Percentiles rank a stretch among this genome's conserved stretches.
Conservation (phyloP, 2,113 vertebrate species). For the Acanthochromis polyacanthus region DNA sequence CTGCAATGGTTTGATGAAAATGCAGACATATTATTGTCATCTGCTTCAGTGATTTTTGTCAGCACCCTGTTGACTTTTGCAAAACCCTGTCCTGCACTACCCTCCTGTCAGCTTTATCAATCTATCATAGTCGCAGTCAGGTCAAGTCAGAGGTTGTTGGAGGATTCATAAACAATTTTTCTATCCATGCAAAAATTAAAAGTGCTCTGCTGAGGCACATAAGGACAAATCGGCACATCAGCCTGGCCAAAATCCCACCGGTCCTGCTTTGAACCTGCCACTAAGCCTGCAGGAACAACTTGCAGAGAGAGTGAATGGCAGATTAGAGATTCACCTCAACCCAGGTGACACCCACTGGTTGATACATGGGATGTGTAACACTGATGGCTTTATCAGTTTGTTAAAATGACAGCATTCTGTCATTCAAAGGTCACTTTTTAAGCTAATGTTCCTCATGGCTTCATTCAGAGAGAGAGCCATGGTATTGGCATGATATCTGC, state of each 20-base stretch:
- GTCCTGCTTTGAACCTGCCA: conserved; percentile 29
- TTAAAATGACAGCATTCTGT: too few relatives aligned
- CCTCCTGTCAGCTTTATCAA: conserved; percentile 13
- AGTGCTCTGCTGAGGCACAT: conserved; percentile 8
- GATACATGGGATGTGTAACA: neutral
- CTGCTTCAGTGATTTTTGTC: conserved; percentile 21
- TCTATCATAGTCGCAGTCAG: conserved; percentile 23
- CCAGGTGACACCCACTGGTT: conserved; percentile 23
- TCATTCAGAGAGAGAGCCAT: too few relatives aligned
- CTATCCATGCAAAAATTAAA: conserved; percentile 5
- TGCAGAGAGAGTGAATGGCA: conserved; percentile 10
- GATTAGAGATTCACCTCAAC: conserved; percentile 43
- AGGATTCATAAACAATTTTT: conserved; percentile 20
- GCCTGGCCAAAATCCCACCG: neutral
- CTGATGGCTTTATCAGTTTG: too few relatives aligned
- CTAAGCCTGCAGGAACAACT: conserved; percentile 27
- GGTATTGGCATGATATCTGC: too few relatives aligned
- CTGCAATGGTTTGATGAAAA: neutral
- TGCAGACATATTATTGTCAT: conserved; percentile 1
- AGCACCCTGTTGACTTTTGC: neutral
- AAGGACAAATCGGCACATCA: conserved; percentile 27
- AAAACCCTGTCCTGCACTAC: neutral
- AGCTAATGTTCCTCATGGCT: too few relatives aligned
- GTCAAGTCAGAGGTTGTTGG: conserved; percentile 33
- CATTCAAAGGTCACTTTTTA: too few relatives aligned